Base-by-base conservation (phyloP, 2,113 vertebrate species). In the Castor canadensis region DNA sequence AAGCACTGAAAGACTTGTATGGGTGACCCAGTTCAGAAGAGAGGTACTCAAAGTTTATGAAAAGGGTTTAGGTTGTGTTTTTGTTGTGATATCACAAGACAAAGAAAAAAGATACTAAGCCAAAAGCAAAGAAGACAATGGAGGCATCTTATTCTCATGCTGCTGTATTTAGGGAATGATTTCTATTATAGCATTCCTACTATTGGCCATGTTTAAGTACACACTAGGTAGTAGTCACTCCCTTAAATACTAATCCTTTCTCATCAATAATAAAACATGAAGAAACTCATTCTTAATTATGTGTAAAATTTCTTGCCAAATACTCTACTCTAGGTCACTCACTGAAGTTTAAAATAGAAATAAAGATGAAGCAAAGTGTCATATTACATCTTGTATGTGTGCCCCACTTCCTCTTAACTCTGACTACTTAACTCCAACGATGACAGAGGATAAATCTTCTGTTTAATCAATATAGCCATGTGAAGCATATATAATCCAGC, bases 361-460 rank as follows among this genome's bases (percentile, higher is more conserved):
- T 91, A 93, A 96, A 64, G 32, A 56, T 85, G 45, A 88, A 28
- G 26, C 40, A 87, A 91, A 89, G n/a, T 49, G 94, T 60, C 15
- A 24, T 13, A 91, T 69, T 89, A 80, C 22, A 94, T 85, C 26
- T 89, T 73, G 3, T n/a, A n/a, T 60, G 49, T 60, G 75, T 47
- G 54, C 19, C 87, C 66, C 60, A 64, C 32, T 79, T 93, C 43
- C 67, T 88, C 87, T 89, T 90, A 95, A 82, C 66, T 60, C 86
- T 88, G 85, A 90, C 67, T 93, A 60, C 89, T 64, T 95, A 95
- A 95, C 79, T 96, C 69, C 67, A 80, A 5, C 82, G 47, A 73
- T 94, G 75, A 95, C 72, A 95, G 45, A 88, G 69, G 75, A 94
- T 80, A 87, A 96, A 87, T 85, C 88, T 95, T 93, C 71, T 75